phyloP scores from a whole-genome alignment of 2,888 invertebrate species.

The Ochropleura leucogaster region DNA sequence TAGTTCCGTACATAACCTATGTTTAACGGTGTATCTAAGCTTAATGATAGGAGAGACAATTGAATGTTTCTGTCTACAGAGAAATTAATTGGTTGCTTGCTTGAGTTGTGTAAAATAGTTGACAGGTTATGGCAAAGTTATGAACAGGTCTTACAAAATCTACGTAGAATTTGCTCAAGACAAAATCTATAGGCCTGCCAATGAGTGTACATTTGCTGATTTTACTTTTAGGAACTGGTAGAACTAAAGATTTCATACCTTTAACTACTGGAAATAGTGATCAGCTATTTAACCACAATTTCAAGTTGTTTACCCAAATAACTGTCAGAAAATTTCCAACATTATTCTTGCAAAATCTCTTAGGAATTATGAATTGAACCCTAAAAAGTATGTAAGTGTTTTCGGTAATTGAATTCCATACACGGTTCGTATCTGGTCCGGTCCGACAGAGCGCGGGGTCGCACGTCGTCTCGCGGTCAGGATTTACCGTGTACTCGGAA shows the following conservation, averaged over 20 bases:
- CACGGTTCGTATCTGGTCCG: slow-evolving; percentile 76
- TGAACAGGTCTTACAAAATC: neutral
- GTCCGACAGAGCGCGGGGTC: slow-evolving; percentile 74
- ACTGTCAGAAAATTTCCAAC: neutral
- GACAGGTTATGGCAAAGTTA: neutral
- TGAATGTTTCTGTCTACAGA: slow-evolving; percentile 29
- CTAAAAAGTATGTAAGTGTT: slow-evolving; percentile 75
- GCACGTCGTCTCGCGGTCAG: slow-evolving; percentile 83
- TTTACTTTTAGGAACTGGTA: neutral
- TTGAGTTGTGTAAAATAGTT: slow-evolving; percentile 7
- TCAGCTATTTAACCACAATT: neutral
- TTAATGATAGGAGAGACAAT: slow-evolving; percentile 60
- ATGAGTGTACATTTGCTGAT: neutral
- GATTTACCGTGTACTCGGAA: slow-evolving; percentile 85
- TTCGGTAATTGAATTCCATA: slow-evolving; percentile 85
- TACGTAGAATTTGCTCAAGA: neutral
- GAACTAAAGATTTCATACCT: neutral
- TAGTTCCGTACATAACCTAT: slow-evolving; percentile 55
- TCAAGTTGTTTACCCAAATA: neutral
- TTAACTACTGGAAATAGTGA: neutral
- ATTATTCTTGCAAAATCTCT: neutral
- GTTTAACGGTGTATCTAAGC: slow-evolving; percentile 30
- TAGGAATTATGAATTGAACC: slow-evolving; percentile 62
- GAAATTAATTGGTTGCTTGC: slow-evolving; percentile 22
- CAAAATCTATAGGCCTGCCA: neutral